Evolutionary conservation across 2,888 invertebrate genomes (phyloP), one percentile per base, ranked within the genome.

Genomic region (Melipona beecheii): DNA sequence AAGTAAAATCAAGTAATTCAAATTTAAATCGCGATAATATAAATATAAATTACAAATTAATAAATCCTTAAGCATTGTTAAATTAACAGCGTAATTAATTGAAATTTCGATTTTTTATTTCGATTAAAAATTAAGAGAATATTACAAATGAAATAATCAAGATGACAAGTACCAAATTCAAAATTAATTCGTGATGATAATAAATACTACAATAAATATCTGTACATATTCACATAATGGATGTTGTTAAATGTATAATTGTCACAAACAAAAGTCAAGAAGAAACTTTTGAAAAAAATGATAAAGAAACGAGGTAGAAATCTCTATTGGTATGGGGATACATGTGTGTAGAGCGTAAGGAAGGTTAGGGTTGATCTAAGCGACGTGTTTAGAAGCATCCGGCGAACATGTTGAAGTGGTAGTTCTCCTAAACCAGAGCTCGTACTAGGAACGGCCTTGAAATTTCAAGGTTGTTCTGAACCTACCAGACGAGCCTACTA

Each of bases 341-440:
- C 49, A 49, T 43, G 69, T 77, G 80, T 75, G 24, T 69, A 73
- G 73, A 75, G 66, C 68, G 86, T 90, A 86, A 86, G 79, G 74
- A 81, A 90, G 90, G 90, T 90, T 92, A 89, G 90, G 87, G 89
- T 88, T 86, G 89, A 89, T 89, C 91, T 91, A 91, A 90, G 86
- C 87, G 84, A 78, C 87, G 89, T 92, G 93, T 92, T 93, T 93
- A 93, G 93, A 93, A 93, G 88, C 89, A 93, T 83, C 93, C 92
- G 93, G 93, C 87, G 82, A 93, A 86, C 92, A 93, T 92, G 88
- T 85, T 58, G 87, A 79, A 76, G 85, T 81, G 87, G 91, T 84
- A 90, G 86, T 80, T 87, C 86, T 82, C 81, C 92, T 91, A 91
- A 90, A 86, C 87, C 85, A 50, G 52, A 76, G 76, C 68, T 79